Base-by-base conservation (phyloP, 1,140 invertebrate species). In the Hirudo medicinalis region DNA sequence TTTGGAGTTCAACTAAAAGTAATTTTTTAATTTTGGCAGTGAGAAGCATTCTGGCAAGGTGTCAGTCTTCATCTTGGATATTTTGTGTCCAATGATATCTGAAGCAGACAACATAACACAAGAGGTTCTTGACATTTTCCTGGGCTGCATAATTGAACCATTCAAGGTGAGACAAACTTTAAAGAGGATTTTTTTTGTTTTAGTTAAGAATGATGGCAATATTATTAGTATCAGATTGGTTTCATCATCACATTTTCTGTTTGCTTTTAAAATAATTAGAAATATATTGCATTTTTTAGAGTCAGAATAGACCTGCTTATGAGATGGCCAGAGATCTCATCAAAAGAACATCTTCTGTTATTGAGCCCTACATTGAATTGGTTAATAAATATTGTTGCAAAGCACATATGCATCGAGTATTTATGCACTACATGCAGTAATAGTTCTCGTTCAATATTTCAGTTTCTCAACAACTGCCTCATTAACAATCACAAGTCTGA, bases 71-170 rank as follows among this genome's bases (percentile, higher is more conserved):
- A 96, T 97, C 89, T 81, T 97, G 72, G 94, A 97, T 82, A 91
- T 97, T 29, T 85, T 97, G 67, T 90, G 89, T 78, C 94, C 94
- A 13, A 83, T 98, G 8, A 92, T 98, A 72, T 91, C 90, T 13
- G 94, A 98, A 82, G 92, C 92, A 27, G 94, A 98, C 78, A 89
- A 91, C 75, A 90, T 97, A 13, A 93, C 91, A 71, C 91, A 93
- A 78, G 92, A 96, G 81, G 82, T 97, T 27, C 81, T 97, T 57
- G 92, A 98, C 80, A 91, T 94, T 69, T 93, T 98, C 76, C 84
- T 98, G 17, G 88, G 91, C 75, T 96, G 97, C 79, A 89, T 98
- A 78, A 91, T 97, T 70, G 94, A 97, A 78, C 94, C 94, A n/a
- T 88, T 89, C 75, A 97, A 97, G 82, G 81, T 82, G 73, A 68